Conservation (phyloP, 2,113 vertebrate genomes). For the Austrofundulus limnaeus region DNA sequence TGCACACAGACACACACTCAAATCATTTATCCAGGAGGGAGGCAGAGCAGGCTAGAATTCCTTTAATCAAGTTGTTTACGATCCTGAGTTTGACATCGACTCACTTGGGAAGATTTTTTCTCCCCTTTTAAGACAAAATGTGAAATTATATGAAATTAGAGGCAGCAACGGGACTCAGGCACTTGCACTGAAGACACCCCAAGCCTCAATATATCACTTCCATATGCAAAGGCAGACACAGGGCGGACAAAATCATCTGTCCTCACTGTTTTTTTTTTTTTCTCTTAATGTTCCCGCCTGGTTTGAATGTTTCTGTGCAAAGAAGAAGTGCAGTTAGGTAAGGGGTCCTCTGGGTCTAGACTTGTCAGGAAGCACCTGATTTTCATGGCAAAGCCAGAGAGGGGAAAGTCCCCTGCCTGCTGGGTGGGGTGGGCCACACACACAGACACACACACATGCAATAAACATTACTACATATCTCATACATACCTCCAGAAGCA, state of each 20-base stretch:
- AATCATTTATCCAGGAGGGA: conserved; percentile 61
- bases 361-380: conserved; percentile 77
- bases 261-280: conserved; percentile 33
- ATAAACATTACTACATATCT: conserved; percentile 27
- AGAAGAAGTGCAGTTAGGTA: conserved; percentile 35
- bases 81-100: conserved; percentile 63
- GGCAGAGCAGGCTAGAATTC: conserved; percentile 65
- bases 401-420: conserved; percentile 71
- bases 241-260: conserved; percentile 50
- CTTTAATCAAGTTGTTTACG: conserved; percentile 79
- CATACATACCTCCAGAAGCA: conserved; percentile 39
- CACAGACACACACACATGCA: conserved; percentile 40
- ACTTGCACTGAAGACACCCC: conserved; percentile 70
- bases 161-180: conserved; percentile 66
- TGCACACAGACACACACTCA: conserved; percentile 34
- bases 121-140: conserved; percentile 76
- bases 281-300: conserved; percentile 42
- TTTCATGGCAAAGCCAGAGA: conserved; percentile 52
- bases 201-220: conserved; percentile 72
- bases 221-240: conserved; percentile 67
- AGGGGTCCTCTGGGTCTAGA: conserved; percentile 65
- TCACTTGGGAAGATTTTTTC: conserved; percentile 71
- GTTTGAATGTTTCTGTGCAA: conserved; percentile 40
- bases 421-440: conserved; percentile 73
- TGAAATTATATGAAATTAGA: conserved; percentile 81